A percentile compares a stretch with the other conserved stretches of the same genome.
Conservation (phyloP, 2,888 invertebrate genomes). For the Zygothrica quintamaculata region DNA sequence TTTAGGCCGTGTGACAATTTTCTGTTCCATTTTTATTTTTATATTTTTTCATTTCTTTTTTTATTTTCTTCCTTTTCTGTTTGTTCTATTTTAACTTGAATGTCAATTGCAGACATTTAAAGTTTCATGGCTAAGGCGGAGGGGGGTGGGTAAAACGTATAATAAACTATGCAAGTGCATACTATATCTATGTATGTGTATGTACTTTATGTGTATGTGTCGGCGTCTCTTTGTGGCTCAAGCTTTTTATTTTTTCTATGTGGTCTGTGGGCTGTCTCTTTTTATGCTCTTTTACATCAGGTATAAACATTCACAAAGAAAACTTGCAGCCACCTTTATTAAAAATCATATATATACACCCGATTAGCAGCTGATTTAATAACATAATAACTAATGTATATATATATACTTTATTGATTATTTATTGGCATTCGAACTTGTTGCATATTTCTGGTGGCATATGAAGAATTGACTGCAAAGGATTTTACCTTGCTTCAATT, state of each 20-base stretch:
- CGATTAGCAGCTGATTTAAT: too few species aligned
- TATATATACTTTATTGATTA: too few species aligned
- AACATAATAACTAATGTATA: too few species aligned
- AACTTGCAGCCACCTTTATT: neutral
- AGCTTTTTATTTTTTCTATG: slow-evolving; percentile 53
- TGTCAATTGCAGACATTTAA: slow-evolving; percentile 79
- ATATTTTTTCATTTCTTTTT: neutral
- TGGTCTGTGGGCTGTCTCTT: slow-evolving; percentile 21
- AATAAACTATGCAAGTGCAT: slow-evolving; percentile 64
- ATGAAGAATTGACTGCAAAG: too few species aligned
- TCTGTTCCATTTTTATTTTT: slow-evolving; percentile 29
- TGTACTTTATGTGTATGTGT: slow-evolving; percentile 29
- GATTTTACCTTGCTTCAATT: too few species aligned
- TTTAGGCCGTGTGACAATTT: slow-evolving; percentile 73
- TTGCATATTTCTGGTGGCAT: too few species aligned
- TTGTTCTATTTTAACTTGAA: slow-evolving; percentile 54
- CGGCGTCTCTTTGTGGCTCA: slow-evolving; percentile 42
- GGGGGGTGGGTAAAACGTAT: slow-evolving; percentile 42
- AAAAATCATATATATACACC: neutral
- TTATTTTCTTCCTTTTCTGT: slow-evolving; percentile 4
- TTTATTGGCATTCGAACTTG: too few species aligned
- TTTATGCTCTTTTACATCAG: neutral
- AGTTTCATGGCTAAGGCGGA: slow-evolving; percentile 55
- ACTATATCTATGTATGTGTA: slow-evolving; percentile 14
- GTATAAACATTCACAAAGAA: neutral